Conservation (phyloP, 53 echinoderm and acorn worm species). For the Paracentrotus lividus region DNA sequence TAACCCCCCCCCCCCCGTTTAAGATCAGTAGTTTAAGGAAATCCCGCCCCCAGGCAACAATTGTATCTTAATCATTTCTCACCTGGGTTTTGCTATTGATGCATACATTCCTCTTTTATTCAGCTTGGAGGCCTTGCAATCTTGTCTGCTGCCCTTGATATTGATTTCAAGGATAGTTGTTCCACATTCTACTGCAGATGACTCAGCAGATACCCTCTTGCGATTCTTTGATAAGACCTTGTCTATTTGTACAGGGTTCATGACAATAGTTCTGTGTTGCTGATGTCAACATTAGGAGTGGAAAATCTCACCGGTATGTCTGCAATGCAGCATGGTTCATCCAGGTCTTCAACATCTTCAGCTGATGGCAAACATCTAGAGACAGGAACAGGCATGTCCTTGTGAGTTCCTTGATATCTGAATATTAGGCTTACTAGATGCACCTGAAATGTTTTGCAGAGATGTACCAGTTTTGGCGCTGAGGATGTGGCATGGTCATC, state of each 20-base stretch:
- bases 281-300: no score
- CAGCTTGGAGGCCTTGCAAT: background rate
- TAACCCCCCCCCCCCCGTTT: no score
- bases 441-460: background rate
- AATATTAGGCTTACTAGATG: background rate
- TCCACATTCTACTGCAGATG: conserved; percentile 47
- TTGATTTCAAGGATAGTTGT: background rate
- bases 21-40: no score
- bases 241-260: background rate
- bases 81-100: background rate
- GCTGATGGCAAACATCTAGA: background rate
- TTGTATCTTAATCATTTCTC: no score
- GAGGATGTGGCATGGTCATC: background rate
- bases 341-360: background rate
- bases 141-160: background rate
- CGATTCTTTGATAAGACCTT: background rate
- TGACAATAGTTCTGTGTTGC: background rate
- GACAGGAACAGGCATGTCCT: background rate
- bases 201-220: background rate
- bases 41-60: no score
- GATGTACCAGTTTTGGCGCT: background rate
- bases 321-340: background rate
- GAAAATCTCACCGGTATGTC: background rate
- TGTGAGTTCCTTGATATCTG: background rate
- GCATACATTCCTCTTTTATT: background rate